phyloP scores from a whole-genome alignment of 2,888 invertebrate species.

The Neoascia interrupta region DNA sequence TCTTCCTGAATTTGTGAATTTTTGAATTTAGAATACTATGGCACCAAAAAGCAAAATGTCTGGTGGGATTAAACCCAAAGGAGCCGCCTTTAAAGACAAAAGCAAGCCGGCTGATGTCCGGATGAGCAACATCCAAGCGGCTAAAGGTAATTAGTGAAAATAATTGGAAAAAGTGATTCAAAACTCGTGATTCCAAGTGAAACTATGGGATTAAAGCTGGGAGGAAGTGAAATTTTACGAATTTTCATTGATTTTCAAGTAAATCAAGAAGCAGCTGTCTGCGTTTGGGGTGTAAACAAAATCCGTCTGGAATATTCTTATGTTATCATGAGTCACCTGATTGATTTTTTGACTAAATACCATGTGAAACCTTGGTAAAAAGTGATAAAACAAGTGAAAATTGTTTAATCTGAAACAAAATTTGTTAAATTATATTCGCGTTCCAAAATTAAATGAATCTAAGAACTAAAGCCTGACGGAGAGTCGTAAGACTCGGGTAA shows the following conservation, averaged over 20 bases:
- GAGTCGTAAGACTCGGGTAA: too few species aligned
- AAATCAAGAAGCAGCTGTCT: conserved; percentile 39
- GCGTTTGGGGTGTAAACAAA: conserved; percentile 65
- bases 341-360: conserved; percentile 45
- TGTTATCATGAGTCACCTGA: conserved; percentile 60
- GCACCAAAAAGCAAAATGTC: conserved; percentile 76
- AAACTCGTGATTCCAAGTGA: conserved; percentile 1
- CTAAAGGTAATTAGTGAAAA: conserved; percentile 88
- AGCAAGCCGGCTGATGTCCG: conserved; percentile 97
- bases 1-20: conserved; percentile 13
- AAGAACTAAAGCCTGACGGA: too few species aligned
- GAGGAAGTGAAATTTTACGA: neutral
- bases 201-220: too few species aligned
- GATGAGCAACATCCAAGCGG: conserved; percentile 97
- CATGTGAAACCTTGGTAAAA: conserved; percentile 11
- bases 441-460: neutral
- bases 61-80: conserved; percentile 75
- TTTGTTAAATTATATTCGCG: neutral
- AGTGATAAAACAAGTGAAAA: neutral
- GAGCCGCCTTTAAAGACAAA: conserved; percentile 91
- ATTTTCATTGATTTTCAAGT: conserved; percentile 31
- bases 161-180: conserved; percentile 1
- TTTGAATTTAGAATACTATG: conserved; percentile 71
- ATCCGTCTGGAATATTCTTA: conserved; percentile 55
- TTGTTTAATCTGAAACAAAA: neutral